A percentile compares a stretch with the other conserved stretches of the same genome.
Evolutionary conservation across 1,140 invertebrate genomes (phyloP).

Genomic region (Apis florea): DNA sequence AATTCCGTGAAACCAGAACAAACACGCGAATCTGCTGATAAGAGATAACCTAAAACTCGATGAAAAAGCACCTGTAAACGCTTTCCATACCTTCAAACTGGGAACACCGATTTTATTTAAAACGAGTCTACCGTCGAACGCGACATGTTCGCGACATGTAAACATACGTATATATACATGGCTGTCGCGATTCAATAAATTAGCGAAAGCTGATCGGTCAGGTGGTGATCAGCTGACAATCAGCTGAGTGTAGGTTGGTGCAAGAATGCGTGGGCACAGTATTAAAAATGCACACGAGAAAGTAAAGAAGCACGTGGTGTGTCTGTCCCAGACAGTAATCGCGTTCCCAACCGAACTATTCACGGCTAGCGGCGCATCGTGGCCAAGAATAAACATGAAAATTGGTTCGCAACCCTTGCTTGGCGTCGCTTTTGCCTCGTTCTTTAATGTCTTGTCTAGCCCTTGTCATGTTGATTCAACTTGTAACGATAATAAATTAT

Average conservation of each 20-base stretch:
- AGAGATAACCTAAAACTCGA: constrained; percentile 14
- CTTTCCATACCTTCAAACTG: neutral
- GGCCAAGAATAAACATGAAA: constrained; percentile 58
- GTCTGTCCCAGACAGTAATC: constrained; percentile 6
- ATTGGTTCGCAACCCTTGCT: constrained; percentile 57
- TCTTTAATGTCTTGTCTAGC: neutral
- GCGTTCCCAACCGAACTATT: constrained; percentile 34
- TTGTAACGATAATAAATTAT: neutral
- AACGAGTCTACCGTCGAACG: neutral
- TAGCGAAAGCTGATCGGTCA: neutral
- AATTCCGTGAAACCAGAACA: neutral
- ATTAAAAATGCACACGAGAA: constrained; percentile 42
- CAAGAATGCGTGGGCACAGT: constrained; percentile 6
- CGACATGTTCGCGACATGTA: neutral
- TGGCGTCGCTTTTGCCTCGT: constrained; percentile 11
- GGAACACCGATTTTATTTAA: neutral
- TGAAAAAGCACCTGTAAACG: neutral
- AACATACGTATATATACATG: no score
- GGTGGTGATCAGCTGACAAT: constrained; percentile 37
- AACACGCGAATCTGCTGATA: constrained; percentile 25
- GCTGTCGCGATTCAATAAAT: constrained; percentile 1
- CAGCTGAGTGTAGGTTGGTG: neutral
- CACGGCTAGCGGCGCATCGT: constrained; percentile 10
- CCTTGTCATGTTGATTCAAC: neutral
- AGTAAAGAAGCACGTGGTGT: constrained; percentile 47